Conservation (phyloP, 1,140 invertebrate species). For the Drosophila sulfurigaster region DNA sequence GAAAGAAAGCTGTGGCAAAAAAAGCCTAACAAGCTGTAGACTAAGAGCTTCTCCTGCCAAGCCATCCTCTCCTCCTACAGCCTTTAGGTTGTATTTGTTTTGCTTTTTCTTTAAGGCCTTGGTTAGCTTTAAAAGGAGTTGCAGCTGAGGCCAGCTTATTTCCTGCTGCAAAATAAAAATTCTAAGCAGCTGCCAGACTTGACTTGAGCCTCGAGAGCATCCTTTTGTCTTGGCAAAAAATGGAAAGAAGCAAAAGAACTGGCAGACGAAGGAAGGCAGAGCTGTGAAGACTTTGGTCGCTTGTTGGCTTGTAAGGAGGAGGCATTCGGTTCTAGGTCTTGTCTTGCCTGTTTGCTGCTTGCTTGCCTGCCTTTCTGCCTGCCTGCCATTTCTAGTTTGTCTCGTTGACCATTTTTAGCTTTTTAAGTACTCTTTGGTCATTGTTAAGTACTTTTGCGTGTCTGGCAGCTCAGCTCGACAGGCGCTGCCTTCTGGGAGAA, state of each 20-base stretch:
- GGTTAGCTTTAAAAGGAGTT: conserved; percentile 79
- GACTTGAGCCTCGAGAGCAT: conserved; percentile 41
- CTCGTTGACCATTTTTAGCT: conserved; percentile 79
- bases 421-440: conserved; percentile 82
- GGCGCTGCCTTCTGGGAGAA: conserved; percentile 67
- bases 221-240: conserved; percentile 65
- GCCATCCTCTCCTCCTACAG: conserved; percentile 9
- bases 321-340: conserved; percentile 27
- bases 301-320: conserved; percentile 70
- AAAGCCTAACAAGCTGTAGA: conserved; percentile 68
- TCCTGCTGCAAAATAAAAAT: conserved; percentile 68
- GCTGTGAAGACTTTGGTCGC: conserved; percentile 5
- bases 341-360: conserved; percentile 46
- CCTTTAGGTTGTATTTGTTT: conserved; percentile 49
- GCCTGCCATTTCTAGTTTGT: conserved; percentile 77
- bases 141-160: conserved; percentile 59
- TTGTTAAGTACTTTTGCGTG: conserved; percentile 84
- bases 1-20: conserved; percentile 41
- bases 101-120: conserved; percentile 56
- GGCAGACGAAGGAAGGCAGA: conserved; percentile 23
- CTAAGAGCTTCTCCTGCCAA: conserved; percentile 30
- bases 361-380: no score
- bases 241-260: conserved; percentile 5
- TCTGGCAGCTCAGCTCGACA: conserved; percentile 58
- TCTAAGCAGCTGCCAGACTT: conserved; percentile 59